phyloP scores from a whole-genome alignment of 2,888 invertebrate species.

The Pollenia angustigena region DNA sequence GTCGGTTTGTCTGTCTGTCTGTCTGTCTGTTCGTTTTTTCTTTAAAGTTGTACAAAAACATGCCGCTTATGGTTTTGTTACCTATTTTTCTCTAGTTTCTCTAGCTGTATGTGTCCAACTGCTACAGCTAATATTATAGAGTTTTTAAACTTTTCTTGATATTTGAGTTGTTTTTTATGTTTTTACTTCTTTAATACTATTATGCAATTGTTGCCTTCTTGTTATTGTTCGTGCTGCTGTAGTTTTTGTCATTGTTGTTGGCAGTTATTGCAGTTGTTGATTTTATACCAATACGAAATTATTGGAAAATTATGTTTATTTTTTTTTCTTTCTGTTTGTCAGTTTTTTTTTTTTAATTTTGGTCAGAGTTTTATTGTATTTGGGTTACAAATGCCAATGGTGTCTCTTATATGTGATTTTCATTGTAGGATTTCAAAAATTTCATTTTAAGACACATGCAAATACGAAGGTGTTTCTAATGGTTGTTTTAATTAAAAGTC shows the following conservation, averaged over 20 bases:
- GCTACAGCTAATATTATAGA: slow-evolving; percentile 33
- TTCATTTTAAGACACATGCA: slow-evolving; percentile 53
- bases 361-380: slow-evolving; percentile 58
- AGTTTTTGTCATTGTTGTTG: slow-evolving; percentile 33
- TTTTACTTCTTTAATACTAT: slow-evolving; percentile 41
- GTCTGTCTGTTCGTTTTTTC: slow-evolving; percentile 7
- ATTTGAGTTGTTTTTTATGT: slow-evolving; percentile 51
- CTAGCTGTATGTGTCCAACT: slow-evolving; percentile 51
- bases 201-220: slow-evolving; percentile 66
- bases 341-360: slow-evolving; percentile 15
- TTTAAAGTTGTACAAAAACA: slow-evolving; percentile 54
- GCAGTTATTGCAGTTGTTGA: slow-evolving; percentile 46
- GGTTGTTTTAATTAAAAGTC: slow-evolving; percentile 61
- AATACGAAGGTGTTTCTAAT: slow-evolving; percentile 68
- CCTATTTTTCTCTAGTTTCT: slow-evolving; percentile 39
- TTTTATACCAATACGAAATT: slow-evolving; percentile 67
- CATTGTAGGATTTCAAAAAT: slow-evolving; percentile 36
- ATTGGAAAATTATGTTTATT: slow-evolving; percentile 70
- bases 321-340: slow-evolving; percentile 15
- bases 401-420: slow-evolving; percentile 57
- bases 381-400: slow-evolving; percentile 69
- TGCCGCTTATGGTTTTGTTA: slow-evolving; percentile 65
- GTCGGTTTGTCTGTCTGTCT: slow-evolving; percentile 16
- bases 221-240: slow-evolving; percentile 37
- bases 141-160: slow-evolving; percentile 55